Percentiles rank a stretch among this genome's conserved stretches.
phyloP scores from a whole-genome alignment of 2,797 vertebrate species.

The Caiman crocodilus region DNA sequence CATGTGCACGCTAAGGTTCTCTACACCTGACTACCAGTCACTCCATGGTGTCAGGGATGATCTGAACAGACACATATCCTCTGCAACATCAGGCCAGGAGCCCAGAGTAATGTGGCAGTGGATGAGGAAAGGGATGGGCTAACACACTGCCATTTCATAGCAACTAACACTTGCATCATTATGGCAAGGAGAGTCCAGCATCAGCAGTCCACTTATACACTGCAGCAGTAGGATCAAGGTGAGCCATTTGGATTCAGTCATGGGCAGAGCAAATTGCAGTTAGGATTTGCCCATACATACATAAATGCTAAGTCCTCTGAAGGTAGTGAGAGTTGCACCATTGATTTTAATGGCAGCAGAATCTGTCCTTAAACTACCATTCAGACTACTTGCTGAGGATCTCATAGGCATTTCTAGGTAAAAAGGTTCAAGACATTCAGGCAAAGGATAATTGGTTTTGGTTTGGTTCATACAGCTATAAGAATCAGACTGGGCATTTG shows the following conservation, averaged over 20 bases:
- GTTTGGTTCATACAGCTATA: too few relatives aligned
- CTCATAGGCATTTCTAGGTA: not conserved
- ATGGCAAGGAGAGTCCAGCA: not conserved
- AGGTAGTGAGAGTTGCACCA: not conserved
- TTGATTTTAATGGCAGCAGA: not conserved
- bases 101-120: not conserved
- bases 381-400: rapidly evolving
- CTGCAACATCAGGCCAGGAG: not conserved
- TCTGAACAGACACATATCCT: rapidly evolving
- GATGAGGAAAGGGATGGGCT: not conserved
- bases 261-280: rapidly evolving
- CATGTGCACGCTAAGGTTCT: rapidly evolving
- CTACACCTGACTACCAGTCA: too few relatives aligned
- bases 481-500: rapidly evolving
- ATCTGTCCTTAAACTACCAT: rapidly evolving
- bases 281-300: not conserved
- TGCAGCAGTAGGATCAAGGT: too few relatives aligned
- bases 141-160: rapidly evolving
- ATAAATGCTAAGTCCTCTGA: not conserved
- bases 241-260: not conserved
- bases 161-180: not conserved
- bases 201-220: not conserved
- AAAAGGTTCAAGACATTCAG: rapidly evolving
- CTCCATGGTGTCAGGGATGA: too few relatives aligned
- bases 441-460: rapidly evolving